Percentiles rank a stretch among this genome's conserved stretches.
phyloP scores from a whole-genome alignment of 2,797 vertebrate genomes.

The Poecilia picta region DNA sequence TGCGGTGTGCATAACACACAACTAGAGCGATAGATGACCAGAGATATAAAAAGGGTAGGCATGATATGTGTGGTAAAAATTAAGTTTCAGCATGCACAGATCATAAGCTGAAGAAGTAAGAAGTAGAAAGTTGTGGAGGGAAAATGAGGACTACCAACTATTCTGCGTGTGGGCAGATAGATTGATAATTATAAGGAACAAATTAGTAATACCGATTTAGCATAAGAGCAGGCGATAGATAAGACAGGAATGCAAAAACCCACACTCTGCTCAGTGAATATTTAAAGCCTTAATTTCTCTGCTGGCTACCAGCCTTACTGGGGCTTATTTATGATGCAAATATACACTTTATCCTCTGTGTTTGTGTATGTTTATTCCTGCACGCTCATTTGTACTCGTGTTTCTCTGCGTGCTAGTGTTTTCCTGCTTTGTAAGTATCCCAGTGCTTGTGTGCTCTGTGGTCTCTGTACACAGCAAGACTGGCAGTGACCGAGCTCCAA shows the following conservation, averaged over 20 bases:
- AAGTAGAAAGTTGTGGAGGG: slow-evolving; percentile 15
- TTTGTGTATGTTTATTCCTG: slow-evolving; percentile 3
- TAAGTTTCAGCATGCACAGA: slow-evolving; percentile 4
- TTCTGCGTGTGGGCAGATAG: slow-evolving; percentile 36
- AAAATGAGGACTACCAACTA: slow-evolving; percentile 51
- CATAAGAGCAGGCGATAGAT: slow-evolving; percentile 40
- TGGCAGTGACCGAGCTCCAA: slow-evolving; percentile 4
- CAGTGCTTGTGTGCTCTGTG: not conserved
- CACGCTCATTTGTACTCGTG: slow-evolving; percentile 10
- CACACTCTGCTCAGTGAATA: slow-evolving; percentile 33
- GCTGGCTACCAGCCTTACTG: slow-evolving; percentile 14
- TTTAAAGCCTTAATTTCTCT: slow-evolving; percentile 35
- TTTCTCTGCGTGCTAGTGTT: slow-evolving; percentile 4
- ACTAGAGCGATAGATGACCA: slow-evolving; percentile 29
- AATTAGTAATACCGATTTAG: slow-evolving; percentile 45
- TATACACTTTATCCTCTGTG: slow-evolving; percentile 13
- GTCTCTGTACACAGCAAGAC: slow-evolving; percentile 15
- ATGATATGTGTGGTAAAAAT: slow-evolving; percentile 17
- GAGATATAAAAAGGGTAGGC: slow-evolving; percentile 8
- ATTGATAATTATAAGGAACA: slow-evolving; percentile 32
- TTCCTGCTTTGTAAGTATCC: not conserved
- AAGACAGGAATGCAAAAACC: slow-evolving; percentile 25
- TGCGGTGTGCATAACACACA: slow-evolving; percentile 24
- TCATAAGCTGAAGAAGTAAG: slow-evolving; percentile 8
- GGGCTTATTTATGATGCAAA: slow-evolving; percentile 38